Conservation (phyloP, 2,113 vertebrate genomes). For the Perca fluviatilis region DNA sequence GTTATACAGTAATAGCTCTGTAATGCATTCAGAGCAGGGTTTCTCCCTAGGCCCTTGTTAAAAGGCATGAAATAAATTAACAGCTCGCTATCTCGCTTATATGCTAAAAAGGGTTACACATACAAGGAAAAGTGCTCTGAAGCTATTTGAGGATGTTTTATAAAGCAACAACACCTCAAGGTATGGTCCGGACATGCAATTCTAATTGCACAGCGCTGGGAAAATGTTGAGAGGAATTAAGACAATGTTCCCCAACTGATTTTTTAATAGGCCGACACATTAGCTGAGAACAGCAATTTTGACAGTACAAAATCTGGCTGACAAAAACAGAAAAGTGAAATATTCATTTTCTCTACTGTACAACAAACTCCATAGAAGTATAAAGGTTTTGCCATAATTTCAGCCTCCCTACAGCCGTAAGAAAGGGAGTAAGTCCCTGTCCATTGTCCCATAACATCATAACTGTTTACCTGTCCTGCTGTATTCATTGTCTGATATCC, state of each 20-base stretch:
- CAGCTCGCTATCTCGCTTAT: constrained; percentile 68
- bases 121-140: constrained; percentile 52
- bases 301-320: constrained; percentile 37
- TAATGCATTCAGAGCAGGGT: constrained; percentile 56
- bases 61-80: constrained; percentile 72
- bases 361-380: constrained; percentile 22
- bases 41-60: constrained; percentile 66
- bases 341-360: neutral
- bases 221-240: constrained; percentile 66
- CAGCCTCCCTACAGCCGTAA: constrained; percentile 6
- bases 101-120: constrained; percentile 63
- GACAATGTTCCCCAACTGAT: constrained; percentile 61
- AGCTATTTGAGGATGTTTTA: constrained; percentile 77
- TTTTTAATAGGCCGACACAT: constrained; percentile 61
- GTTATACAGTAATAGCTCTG: constrained; percentile 50
- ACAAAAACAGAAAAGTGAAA: constrained; percentile 23
- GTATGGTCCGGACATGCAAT: constrained; percentile 60
- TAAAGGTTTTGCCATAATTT: constrained; percentile 19
- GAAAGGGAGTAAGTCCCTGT: constrained; percentile 47
- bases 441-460: constrained; percentile 42
- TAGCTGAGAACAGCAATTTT: constrained; percentile 66
- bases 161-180: constrained; percentile 73
- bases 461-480: constrained; percentile 54
- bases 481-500: constrained; percentile 60
- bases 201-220: constrained; percentile 61